Base-by-base conservation (phyloP, 1,140 invertebrate genomes). In the Bombus fervidus region DNA sequence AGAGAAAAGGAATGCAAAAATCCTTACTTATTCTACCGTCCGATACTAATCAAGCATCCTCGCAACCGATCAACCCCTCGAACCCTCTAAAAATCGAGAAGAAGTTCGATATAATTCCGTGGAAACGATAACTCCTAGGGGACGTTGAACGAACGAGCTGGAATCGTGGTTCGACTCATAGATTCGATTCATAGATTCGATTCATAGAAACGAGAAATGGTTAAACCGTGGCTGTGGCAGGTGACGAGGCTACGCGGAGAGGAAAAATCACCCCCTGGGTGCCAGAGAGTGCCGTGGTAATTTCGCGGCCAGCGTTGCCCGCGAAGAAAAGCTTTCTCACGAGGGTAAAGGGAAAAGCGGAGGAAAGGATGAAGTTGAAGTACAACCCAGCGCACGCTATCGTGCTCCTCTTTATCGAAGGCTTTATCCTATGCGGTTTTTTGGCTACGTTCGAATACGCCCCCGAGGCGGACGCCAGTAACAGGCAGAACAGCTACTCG, bases 381-480 rank as follows among this genome's bases (percentile, higher is more conserved):
- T 39, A 39, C 39, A 39, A 39, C 39, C 39, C 39, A 39, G 39
- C 39, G 39, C 39, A 39, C 39, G 39, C 39, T 53, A 93, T 94
- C 76, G 85, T 90, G 31, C 88, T 95, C 62, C 86, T 94, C 77
- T 93, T 94, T 87, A 86, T 94, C 86, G 90, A 95, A 80, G 93
- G 92, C 62, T 93, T 95, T 84, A 85, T 95, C 75, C 84, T 94
- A n/a, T 93, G 93, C 80, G 92, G 91, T 77, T 94, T 95, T 91
- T 89, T 94, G 84, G 84, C 89, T 43, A 87, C 83, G 81, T 94
- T 93, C 91, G 91, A 94, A 92, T 94, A 95, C 83, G 92, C 90
- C 81, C 86, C 91, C 31, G 91, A 93, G 73, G 91, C 90, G 81
- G 90, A 94, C 79, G 93, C 92, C 28, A 72, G 84, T 87, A 89